Base-by-base conservation (phyloP, 2,888 invertebrate genomes). In the Lasioglossum villosulum region DNA sequence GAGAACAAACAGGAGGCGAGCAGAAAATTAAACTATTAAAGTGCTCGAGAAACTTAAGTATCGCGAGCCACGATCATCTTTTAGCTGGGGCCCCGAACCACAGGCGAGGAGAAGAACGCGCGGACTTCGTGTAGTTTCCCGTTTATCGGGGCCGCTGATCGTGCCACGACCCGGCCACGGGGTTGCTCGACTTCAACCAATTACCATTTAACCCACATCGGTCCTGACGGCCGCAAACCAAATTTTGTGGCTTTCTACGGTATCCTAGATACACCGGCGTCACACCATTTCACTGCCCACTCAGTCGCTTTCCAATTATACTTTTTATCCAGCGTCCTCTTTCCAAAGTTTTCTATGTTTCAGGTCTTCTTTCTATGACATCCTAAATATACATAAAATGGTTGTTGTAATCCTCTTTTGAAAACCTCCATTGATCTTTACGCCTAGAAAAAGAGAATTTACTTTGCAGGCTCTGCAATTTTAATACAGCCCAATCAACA, bases 131-230 rank as follows among this genome's bases (percentile, higher is more conserved):
- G 90, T 89, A 90, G 85, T 87, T 89, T 80, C 82, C 80, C 30
- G 71, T 82, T 92, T 92, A 92, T 92, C 91, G 86, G 78, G 71
- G 63, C 73, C 78, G 59, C 42, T 23, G 88, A 92, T 92, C 92
- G 84, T 83, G 86, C 90, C 84, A 84, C 83, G 84, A 87, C 84
- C 81, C 78, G 75, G 66, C 84, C 59, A 45, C 72, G 52, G 88
- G 83, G 87, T 81, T 84, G 83, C 87, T 84, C 86, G 89, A 89
- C 82, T 89, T 89, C 80, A 79, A 83, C 82, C 86, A 87, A 89
- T 87, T 86, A 90, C 72, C 86, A 82, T 89, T 89, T 83, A 89
- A 90, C 89, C 88, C 83, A 84, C 80, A 86, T 85, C 79, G 87
- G 80, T 84, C 84, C 87, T 84, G 63, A 16, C 80, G 56, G 63